Percentiles rank a stretch among this genome's conserved stretches.
These are phyloP conservation scores for Xerus rutilus DNA, from an alignment of 2,797 vertebrate species.

Conservation along the genomic window DNA sequence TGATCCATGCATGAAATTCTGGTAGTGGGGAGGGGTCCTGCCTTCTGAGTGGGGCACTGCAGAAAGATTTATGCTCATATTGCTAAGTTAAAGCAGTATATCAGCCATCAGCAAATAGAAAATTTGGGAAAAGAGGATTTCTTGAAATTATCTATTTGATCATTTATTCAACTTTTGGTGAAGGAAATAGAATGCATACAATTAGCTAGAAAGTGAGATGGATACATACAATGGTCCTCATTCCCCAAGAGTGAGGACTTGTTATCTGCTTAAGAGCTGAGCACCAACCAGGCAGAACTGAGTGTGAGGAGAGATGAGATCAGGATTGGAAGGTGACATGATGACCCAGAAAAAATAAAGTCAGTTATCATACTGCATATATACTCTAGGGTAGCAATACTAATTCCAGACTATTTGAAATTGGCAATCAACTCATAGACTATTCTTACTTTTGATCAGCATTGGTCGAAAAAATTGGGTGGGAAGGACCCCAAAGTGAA, in stretches of 20 bases:
- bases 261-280: not conserved
- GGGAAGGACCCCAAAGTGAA: not conserved
- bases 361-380: not conserved
- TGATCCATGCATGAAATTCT: not conserved
- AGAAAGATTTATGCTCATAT: not conserved
- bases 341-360: not conserved
- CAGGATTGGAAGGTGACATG: not conserved
- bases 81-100: not conserved
- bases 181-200: not conserved
- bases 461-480: not conserved
- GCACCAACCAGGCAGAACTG: not conserved
- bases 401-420: not conserved
- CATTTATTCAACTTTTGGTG: not conserved
- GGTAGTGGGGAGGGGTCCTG: not conserved
- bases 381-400: not conserved
- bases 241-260: not conserved
- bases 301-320: not conserved
- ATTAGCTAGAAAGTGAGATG: not conserved
- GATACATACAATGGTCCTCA: not conserved
- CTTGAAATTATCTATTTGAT: not conserved
- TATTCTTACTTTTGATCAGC: not conserved
- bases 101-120: fast-evolving
- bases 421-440: fast-evolving
- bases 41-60: not conserved
- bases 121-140: not conserved